Base-by-base conservation (phyloP, 64 coral and sea anemone genomes). In the Dendrophyllia cribrosa region DNA sequence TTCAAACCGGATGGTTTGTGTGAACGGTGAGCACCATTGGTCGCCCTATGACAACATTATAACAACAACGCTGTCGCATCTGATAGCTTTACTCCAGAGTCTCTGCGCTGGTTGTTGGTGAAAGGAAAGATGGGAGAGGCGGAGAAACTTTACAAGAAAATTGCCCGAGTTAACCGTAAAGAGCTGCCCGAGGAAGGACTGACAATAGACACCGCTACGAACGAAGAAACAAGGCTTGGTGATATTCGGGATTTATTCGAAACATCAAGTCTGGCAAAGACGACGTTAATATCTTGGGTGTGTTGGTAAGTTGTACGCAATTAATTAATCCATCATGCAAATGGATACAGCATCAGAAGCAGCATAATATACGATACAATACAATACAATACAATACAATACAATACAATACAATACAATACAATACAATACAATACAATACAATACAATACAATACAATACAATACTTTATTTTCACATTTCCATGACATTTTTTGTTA, bases 91-190 rank as follows among this genome's bases (percentile, higher is more conserved):
- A 79, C 78, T 56, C 94, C 94, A 47, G 94, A 95, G 64, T 95
- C 94, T 10, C 90, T 87, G 15, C 89, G 94, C 19, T 95, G 58
- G 90, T 65, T 88, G 23, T 47, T 95, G 9, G 72, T 92, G 43
- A 91, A 81, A 76, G 94, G 89, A 16, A 95, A 82, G 73, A 43
- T 59, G 9, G 51, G 17, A 7, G 83, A 95, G 12, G 90, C 94
- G 15, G 70, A 82, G 73, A 63, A 59, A 44, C 72, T 78, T 47
- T 59, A 79, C 16, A 66, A 25, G 55, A 88, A 80, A 10, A 85
- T 85, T 50, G 94, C 94, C 0, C 34, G 50, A 11, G 76, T 80
- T 0, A 91, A 92, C 58, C 12, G 78, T 6, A 90, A 82, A 66
- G 19, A 64, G 4, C 56, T 87, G 2, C 59, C 83, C 0, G 19